Evolutionary conservation across 64 coral and sea anemone species (phyloP), one percentile per base, ranked within the genome.

Genomic region (Montipora capricornis): DNA sequence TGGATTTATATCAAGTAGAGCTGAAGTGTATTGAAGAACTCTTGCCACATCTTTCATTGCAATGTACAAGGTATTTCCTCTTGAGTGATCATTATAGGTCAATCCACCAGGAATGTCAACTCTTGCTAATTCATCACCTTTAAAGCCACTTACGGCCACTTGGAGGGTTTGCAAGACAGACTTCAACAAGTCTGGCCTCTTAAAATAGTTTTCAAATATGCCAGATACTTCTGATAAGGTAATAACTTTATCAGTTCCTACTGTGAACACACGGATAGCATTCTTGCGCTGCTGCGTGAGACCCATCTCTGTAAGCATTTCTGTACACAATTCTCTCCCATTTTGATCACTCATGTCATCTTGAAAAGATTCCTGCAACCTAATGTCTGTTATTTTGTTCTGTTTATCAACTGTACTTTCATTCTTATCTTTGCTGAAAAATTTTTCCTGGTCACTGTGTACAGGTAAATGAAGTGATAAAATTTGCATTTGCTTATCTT

Each of bases 1-100:
- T 52, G 73, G 82, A 20, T 91, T 89, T 12, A 81, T 73, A 75
- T 94, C 88, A 49, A 87, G 75, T 45, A 97, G 47, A 76, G 95
- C 92, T 78, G 89, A 83, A 59, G 92, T 84, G 68, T 97, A 91
- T 8, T 91, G 88, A 49, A 91, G 91, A 52, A 97, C 70, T 49
- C 92, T 91, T 12, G 58, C 82, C 44, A 77, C 76, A 88, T 97
- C 95, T 71, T 69, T 94, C 37, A 87, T 93, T 45, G 68, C 61
- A 15, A 97, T 73, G n/a, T 88, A 97, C 20, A 97, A 64, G 13
- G 8, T 11, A 64, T 14, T 78, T 67, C 37, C 82, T 75, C 73
- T 11, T 4, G 47, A 83, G 4, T n/a, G 16, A 19, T 55, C 5
- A 53, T 58, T 46, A 48, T 75, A 83, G 46, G 62, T 88, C 8